These are phyloP conservation scores for Sandelia bainsii DNA, from an alignment of 2,797 vertebrate species.

Conservation along the genomic window DNA sequence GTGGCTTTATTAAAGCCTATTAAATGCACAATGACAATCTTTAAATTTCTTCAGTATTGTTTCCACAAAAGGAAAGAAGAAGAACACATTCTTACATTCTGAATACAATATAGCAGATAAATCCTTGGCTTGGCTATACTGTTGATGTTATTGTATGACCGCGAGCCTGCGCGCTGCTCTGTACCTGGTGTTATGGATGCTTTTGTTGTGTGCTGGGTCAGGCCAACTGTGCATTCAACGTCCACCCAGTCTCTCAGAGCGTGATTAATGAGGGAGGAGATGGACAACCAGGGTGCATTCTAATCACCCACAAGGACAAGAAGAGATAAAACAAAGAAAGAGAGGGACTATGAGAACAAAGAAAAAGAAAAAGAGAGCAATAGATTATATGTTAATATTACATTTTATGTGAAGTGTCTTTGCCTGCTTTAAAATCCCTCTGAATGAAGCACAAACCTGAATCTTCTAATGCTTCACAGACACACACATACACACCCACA, in stretches of 20 bases:
- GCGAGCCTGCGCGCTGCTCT: slow-evolving; percentile 15
- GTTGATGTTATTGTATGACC: slow-evolving; percentile 32
- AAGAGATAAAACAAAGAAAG: slow-evolving; percentile 43
- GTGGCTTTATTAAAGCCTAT: slow-evolving; percentile 71
- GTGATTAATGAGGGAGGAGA: slow-evolving; percentile 83
- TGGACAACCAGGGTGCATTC: slow-evolving; percentile 72
- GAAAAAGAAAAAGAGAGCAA: neutral
- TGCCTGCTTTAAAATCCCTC: slow-evolving; percentile 36
- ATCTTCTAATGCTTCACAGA: slow-evolving; percentile 10
- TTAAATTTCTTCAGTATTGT: slow-evolving; percentile 52
- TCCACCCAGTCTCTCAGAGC: slow-evolving; percentile 68
- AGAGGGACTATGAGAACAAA: slow-evolving; percentile 17
- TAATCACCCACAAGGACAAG: slow-evolving; percentile 81
- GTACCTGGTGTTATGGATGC: slow-evolving; percentile 52
- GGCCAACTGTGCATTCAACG: slow-evolving; percentile 74
- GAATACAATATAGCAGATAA: slow-evolving; percentile 35
- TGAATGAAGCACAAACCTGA: slow-evolving; percentile 16
- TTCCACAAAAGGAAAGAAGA: slow-evolving; percentile 43
- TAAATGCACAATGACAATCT: slow-evolving; percentile 57
- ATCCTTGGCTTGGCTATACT: slow-evolving; percentile 17
- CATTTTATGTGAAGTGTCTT: slow-evolving; percentile 20
- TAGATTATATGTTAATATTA: slow-evolving; percentile 42
- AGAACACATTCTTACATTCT: slow-evolving; percentile 34
- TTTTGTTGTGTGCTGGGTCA: slow-evolving; percentile 57
- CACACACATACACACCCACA: slow-evolving; percentile 16